Evolutionary conservation across 2,888 invertebrate species (phyloP).

Genomic region (Drosophila mayaguana): DNA sequence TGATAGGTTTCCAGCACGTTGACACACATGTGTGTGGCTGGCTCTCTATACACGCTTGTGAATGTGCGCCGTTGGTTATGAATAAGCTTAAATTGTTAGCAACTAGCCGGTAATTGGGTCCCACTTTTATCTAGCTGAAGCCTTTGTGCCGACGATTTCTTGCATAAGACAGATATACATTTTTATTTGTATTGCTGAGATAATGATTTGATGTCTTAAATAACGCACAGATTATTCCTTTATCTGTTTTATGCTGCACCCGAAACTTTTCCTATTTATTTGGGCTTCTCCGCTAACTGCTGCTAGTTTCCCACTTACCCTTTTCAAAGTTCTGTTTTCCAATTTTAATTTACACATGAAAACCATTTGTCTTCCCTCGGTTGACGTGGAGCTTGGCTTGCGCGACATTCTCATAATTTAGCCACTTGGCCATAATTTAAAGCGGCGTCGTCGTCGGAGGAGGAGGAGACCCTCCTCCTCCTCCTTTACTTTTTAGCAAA

Average conservation of each 20-base stretch:
- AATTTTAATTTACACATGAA: slow-evolving; percentile 78
- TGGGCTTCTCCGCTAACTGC: background rate
- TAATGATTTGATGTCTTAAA: background rate
- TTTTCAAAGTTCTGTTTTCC: slow-evolving; percentile 52
- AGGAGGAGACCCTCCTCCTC: too few species aligned
- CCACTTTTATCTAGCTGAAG: slow-evolving; percentile 3
- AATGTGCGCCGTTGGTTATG: slow-evolving; percentile 41
- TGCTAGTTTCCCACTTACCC: slow-evolving; percentile 23
- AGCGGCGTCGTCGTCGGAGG: slow-evolving; percentile 43
- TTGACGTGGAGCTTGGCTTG: slow-evolving; percentile 38
- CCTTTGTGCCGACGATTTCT: background rate
- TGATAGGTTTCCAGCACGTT: slow-evolving; percentile 49
- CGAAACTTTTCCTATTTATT: slow-evolving; percentile 1
- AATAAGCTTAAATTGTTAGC: slow-evolving; percentile 60
- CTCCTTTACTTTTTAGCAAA: slow-evolving; percentile 63
- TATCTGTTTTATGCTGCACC: background rate
- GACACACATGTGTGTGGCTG: slow-evolving; percentile 9
- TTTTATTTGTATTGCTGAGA: background rate
- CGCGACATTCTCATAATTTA: slow-evolving; percentile 79
- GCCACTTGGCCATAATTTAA: slow-evolving; percentile 78
- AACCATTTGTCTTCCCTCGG: slow-evolving; percentile 68
- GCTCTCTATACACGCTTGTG: background rate
- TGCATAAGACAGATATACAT: background rate
- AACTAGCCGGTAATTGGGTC: slow-evolving; percentile 23
- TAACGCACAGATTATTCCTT: background rate